phyloP scores from a whole-genome alignment of 2,797 vertebrate genomes.

The Galaxias olidus region DNA sequence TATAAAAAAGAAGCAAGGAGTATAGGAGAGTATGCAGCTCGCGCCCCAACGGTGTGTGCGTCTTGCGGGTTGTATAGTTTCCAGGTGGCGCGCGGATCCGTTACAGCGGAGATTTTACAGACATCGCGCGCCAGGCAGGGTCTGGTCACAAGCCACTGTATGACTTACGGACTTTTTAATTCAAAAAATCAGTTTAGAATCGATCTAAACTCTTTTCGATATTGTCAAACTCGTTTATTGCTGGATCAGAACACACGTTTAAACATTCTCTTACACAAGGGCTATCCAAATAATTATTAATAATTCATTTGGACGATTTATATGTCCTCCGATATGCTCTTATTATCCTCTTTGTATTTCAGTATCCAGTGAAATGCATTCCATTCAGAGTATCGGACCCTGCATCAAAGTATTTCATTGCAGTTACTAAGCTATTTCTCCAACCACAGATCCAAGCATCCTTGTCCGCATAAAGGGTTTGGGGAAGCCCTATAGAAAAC shows the following conservation, averaged over 20 bases:
- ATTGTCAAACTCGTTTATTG: conserved; percentile 12
- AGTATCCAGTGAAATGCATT: conserved; percentile 51
- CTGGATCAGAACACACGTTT: no score
- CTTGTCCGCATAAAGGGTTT: conserved; percentile 9
- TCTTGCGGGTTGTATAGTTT: conserved; percentile 58
- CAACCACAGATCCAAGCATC: conserved; percentile 40
- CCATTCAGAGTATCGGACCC: conserved; percentile 52
- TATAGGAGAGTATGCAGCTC: conserved; percentile 17
- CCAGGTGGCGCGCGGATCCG: conserved; percentile 62
- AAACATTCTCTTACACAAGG: no score
- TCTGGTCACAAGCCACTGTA: conserved; percentile 40
- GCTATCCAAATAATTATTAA: neutral
- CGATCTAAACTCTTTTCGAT: conserved; percentile 21
- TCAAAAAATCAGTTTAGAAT: conserved; percentile 17
- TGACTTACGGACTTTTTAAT: conserved; percentile 49
- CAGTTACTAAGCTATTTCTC: conserved; percentile 56
- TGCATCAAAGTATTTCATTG: conserved; percentile 35
- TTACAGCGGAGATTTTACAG: conserved; percentile 50
- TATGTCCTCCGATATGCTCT: conserved; percentile 2
- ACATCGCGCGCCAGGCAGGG: conserved; percentile 56
- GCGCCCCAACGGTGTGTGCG: conserved; percentile 22
- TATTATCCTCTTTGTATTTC: conserved; percentile 12
- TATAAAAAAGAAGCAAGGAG: conserved; percentile 17
- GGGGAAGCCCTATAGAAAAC: conserved; percentile 32
- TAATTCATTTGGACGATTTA: neutral